A percentile compares a stretch with the other conserved stretches of the same genome.
Evolutionary conservation across 2,888 invertebrate genomes (phyloP).

Genomic region (Eupithecia inturbata): DNA sequence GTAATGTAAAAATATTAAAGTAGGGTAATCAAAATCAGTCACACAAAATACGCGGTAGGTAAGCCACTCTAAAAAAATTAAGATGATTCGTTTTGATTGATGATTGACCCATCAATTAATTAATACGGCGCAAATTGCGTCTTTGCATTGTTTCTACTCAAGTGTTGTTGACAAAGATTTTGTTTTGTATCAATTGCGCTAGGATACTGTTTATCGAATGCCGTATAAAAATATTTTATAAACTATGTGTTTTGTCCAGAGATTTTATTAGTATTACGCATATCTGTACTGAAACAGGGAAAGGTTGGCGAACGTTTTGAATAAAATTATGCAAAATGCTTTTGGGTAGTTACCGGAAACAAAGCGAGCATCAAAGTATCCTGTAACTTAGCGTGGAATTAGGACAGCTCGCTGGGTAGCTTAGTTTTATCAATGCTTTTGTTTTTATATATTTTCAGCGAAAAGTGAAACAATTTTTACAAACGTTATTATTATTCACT

Average conservation of each 20-base stretch:
- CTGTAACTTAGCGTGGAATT: constrained; percentile 22
- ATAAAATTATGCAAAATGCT: constrained; percentile 30
- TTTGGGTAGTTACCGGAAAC: constrained; percentile 28
- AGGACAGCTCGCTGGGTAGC: constrained; percentile 5
- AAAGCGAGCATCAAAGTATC: constrained; percentile 26
- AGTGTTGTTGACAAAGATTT: neutral
- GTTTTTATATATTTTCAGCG: constrained; percentile 2
- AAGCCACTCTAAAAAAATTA: neutral
- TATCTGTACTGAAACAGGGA: constrained; percentile 23
- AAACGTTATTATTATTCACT: no score
- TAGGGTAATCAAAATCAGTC: neutral
- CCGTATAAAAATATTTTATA: constrained; percentile 4
- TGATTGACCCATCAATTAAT: neutral
- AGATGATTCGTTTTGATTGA: neutral
- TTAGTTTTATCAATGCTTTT: constrained; percentile 14
- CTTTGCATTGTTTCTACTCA: neutral
- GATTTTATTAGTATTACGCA: constrained; percentile 18
- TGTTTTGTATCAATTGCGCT: neutral
- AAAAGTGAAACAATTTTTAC: neutral
- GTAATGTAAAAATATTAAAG: neutral
- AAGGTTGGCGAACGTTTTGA: constrained; percentile 23
- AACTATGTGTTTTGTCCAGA: constrained; percentile 12
- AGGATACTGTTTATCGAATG: neutral
- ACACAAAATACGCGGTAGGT: neutral
- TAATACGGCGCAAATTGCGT: neutral